These are phyloP conservation scores for Gopherus flavomarginatus DNA, from an alignment of 2,113 vertebrate species.

Conservation along the genomic window DNA sequence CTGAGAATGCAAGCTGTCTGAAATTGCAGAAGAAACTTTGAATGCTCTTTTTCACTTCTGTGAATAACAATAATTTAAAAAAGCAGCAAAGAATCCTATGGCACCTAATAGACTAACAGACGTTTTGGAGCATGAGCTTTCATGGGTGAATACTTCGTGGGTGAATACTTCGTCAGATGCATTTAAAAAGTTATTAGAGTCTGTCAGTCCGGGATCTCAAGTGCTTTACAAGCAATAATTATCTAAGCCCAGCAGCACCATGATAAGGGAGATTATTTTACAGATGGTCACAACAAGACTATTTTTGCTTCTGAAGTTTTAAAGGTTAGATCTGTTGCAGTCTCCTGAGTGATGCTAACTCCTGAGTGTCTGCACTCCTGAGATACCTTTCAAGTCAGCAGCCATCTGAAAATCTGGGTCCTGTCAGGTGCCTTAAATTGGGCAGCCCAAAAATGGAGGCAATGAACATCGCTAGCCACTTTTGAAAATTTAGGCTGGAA, in stretches of 20 bases:
- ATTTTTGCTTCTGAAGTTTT: not conserved
- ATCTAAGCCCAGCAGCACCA: not conserved
- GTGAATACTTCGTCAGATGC: no score
- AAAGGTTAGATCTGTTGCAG: not conserved
- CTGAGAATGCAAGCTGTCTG: not conserved
- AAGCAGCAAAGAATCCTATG: no score
- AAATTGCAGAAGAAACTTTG: not conserved
- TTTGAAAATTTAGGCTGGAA: not conserved
- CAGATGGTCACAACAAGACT: not conserved
- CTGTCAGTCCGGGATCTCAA: not conserved
- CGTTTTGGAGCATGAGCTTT: no score
- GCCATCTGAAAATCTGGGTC: not conserved
- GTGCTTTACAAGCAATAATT: not conserved
- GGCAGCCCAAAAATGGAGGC: not conserved
- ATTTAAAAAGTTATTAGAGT: not conserved
- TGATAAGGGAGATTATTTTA: not conserved
- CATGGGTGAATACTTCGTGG: no score
- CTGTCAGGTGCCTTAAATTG: rapidly evolving
- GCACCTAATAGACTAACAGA: no score
- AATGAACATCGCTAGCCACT: not conserved
- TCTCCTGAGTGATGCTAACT: not conserved
- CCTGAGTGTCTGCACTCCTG: not conserved
- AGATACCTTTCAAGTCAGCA: not conserved
- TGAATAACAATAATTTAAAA: not conserved
- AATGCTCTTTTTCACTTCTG: not conserved